Evolutionary conservation across 2,113 vertebrate species (phyloP).

Genomic region (Mungos mungo): DNA sequence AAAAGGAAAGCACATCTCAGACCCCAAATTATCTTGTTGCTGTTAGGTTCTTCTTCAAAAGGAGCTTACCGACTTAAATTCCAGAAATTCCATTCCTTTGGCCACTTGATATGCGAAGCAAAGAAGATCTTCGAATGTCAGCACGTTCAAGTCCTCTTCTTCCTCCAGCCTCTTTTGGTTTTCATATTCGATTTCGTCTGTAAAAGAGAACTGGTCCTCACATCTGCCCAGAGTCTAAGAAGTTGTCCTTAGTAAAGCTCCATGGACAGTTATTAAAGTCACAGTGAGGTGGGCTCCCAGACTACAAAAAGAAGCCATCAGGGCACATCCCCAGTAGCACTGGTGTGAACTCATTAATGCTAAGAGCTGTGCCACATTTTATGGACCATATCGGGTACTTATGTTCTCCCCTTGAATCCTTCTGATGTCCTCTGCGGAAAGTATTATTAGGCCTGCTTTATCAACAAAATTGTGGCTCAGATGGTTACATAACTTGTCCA

Average conservation of each 20-base stretch:
- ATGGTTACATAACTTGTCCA: neutral
- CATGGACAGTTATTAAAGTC: neutral
- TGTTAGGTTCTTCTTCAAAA: neutral
- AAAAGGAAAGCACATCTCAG: neutral
- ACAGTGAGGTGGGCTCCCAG: no score
- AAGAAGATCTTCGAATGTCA: conserved; percentile 95
- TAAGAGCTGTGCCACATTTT: neutral
- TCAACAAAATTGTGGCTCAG: neutral
- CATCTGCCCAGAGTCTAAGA: neutral
- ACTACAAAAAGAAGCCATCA: neutral
- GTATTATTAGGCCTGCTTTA: neutral
- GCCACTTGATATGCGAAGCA: conserved; percentile 96
- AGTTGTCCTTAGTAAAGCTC: neutral
- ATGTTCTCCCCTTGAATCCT: neutral
- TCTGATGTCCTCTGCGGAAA: neutral
- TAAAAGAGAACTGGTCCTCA: conserved; percentile 55
- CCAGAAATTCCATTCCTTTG: conserved; percentile 98
- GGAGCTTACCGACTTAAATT: conserved; percentile 91
- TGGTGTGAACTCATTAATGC: neutral
- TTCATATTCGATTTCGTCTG: conserved; percentile 80
- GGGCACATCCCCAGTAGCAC: neutral
- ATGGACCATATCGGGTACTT: neutral
- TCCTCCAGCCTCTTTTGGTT: conserved; percentile 80
- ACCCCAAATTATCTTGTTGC: neutral
- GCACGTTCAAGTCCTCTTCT: conserved; percentile 89